Conservation (phyloP, 2,888 invertebrate genomes). For the Dicyrtomina minuta region DNA sequence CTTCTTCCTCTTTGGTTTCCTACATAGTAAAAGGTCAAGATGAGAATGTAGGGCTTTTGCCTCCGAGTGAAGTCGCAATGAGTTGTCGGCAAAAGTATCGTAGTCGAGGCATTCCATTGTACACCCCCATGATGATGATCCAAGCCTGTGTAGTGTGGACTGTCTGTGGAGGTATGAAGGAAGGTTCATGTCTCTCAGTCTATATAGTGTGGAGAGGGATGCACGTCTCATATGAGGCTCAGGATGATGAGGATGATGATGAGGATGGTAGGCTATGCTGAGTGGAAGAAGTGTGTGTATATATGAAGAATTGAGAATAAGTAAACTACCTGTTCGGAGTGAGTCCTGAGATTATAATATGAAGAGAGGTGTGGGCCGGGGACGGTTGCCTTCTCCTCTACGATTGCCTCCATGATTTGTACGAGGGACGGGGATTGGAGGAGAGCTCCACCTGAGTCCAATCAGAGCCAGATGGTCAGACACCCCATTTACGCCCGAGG, state of each 20-base stretch:
- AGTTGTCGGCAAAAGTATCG: too few relatives aligned
- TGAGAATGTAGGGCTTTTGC: conserved; percentile 29
- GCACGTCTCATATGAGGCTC: neutral
- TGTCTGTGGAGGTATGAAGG: too few relatives aligned
- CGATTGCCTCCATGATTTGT: neutral
- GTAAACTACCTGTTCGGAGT: neutral
- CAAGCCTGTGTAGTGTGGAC: too few relatives aligned
- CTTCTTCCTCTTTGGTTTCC: neutral
- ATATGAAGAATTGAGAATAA: too few relatives aligned
- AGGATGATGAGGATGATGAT: neutral
- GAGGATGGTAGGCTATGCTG: neutral
- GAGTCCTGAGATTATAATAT: neutral
- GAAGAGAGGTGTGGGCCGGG: neutral
- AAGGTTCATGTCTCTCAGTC: too few relatives aligned
- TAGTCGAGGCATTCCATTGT: too few relatives aligned
- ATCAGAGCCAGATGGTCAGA: conserved; percentile 13
- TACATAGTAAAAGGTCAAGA: conserved; percentile 38
- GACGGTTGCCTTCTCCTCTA: conserved; percentile 1
- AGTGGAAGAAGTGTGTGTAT: too few relatives aligned
- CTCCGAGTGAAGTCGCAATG: neutral
- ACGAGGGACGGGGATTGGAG: neutral
- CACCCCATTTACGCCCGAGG: conserved; percentile 27
- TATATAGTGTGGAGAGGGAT: too few relatives aligned
- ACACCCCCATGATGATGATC: too few relatives aligned
- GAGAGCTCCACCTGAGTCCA: conserved; percentile 19